Evolutionary conservation across 2,888 invertebrate genomes (phyloP), one percentile per base, ranked within the genome.

Genomic region (Microdon myrmicae): DNA sequence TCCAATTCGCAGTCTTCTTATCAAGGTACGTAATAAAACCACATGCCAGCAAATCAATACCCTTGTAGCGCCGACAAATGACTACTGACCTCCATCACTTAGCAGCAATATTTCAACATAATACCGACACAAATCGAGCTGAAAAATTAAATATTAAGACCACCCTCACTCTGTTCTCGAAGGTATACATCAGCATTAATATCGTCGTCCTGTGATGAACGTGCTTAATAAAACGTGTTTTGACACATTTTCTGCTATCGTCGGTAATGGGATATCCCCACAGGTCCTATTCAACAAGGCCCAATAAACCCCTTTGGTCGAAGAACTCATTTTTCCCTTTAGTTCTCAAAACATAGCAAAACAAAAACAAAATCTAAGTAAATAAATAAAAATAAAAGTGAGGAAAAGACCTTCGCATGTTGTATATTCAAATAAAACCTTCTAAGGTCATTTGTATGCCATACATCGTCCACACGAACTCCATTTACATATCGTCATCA

Each of bases 211-310:
- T 20, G 7, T 22, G n/a, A 13, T 14, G 14, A 14, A 41, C 32
- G 19, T 13, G 19, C 28, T 35, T 28, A 34, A 35, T 10, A 28
- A 35, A 32, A 35, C 35, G 44, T 23, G 9, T 48, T 56, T 19
- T 49, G 48, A 56, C 48, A 56, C 37, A 48, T 61, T 56, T 41
- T 34, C 35, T 39, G 38, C 26, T 44, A 39, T 61, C 43, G n/a
- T 44, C 23, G 25, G 16, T 12, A 35, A 8, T 7, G 37, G 32
- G 51, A 26, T 22, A 17, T 20, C 25, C 61, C 41, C 51, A 29
- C 10, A 45, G 64, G 64, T 45, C 5, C 31, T 16, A 64, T 64
- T 58, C 56, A 58, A 51, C 41, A 39, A 34, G 43, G 39, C 38
- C 38, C 47, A 38, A 9, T n/a, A 25, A 56, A 34, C 44, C 26